Evolutionary conservation across 2,797 vertebrate genomes (phyloP).

Genomic region (Alectoris magna): DNA sequence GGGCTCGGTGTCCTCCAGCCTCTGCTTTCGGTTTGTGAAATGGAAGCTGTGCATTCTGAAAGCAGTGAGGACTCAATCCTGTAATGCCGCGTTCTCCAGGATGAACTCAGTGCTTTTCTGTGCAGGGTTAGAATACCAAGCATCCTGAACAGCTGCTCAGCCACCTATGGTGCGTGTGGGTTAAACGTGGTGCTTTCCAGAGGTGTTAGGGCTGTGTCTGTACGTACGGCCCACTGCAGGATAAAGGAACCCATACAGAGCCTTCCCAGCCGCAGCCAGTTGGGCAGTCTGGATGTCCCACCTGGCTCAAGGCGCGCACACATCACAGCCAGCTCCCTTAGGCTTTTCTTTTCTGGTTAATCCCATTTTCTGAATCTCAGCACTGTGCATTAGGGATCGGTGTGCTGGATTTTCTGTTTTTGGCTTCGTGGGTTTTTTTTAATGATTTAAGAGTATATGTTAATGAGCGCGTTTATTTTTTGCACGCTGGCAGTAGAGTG

Average conservation of each 20-base stretch:
- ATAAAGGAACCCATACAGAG: accelerated
- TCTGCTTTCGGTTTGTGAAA: neutral
- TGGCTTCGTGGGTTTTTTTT: neutral
- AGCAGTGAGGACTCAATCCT: accelerated
- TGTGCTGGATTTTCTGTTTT: neutral
- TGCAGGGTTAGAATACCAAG: neutral
- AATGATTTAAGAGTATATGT: neutral
- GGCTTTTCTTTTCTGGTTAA: too few relatives aligned
- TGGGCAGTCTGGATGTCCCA: neutral
- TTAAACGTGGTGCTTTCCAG: neutral
- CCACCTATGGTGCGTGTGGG: accelerated
- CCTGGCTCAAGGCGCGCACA: accelerated
- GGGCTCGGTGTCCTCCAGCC: neutral
- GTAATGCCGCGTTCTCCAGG: neutral
- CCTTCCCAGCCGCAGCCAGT: neutral
- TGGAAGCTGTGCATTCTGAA: accelerated
- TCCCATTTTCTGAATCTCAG: neutral
- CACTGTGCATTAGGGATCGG: neutral
- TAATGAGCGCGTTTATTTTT: neutral
- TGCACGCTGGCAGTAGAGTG: neutral
- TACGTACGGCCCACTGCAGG: accelerated
- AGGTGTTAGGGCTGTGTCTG: accelerated
- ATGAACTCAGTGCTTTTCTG: neutral
- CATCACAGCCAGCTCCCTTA: accelerated
- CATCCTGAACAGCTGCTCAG: neutral